These are phyloP conservation scores for Indri indri DNA, from an alignment of 2,113 vertebrate genomes.

Conservation along the genomic window DNA sequence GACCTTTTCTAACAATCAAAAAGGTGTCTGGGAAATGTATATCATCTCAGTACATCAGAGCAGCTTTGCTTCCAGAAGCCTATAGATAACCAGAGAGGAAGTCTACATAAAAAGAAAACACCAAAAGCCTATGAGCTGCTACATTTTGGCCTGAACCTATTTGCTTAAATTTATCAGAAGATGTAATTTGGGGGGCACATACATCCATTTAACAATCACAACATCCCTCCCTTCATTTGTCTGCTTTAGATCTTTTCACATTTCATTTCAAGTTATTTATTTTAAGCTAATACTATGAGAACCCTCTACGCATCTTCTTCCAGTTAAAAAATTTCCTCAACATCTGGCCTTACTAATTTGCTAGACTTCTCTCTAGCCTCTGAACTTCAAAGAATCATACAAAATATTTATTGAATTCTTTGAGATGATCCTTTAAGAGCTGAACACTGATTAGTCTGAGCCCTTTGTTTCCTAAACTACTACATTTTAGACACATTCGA, in stretches of 20 bases:
- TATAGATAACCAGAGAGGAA: not conserved
- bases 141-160: not conserved
- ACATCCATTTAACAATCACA: not conserved
- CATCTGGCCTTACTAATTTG: not conserved
- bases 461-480: not conserved
- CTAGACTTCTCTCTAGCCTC: not conserved
- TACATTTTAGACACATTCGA: not conserved
- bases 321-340: not conserved
- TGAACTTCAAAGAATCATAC: constrained; percentile 10
- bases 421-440: not conserved
- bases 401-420: constrained; percentile 31
- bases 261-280: not conserved
- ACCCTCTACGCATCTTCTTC: not conserved
- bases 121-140: not conserved
- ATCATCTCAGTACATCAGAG: not conserved
- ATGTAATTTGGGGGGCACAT: not conserved
- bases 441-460: not conserved
- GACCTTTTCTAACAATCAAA: not conserved
- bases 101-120: not conserved
- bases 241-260: not conserved
- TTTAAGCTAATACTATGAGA: not conserved
- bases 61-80: not conserved
- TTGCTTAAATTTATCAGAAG: not conserved
- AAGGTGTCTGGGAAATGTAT: not conserved
- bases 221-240: not conserved